Base-by-base conservation (phyloP, 1,140 invertebrate species). In the Palaemon carinicauda region DNA sequence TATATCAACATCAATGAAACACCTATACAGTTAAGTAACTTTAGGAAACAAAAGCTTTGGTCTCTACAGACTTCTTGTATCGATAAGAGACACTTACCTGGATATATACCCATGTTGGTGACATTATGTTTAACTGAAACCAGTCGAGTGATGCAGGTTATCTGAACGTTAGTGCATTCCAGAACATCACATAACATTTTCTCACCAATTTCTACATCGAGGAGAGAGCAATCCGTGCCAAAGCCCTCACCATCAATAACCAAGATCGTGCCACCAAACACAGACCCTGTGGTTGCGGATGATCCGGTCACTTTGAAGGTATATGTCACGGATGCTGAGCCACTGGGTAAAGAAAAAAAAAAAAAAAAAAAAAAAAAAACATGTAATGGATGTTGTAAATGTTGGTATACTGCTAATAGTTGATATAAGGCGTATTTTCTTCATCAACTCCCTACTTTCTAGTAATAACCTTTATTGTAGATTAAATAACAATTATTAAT, bases 151-250 rank as follows among this genome's bases (percentile, higher is more conserved):
- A 3, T 17, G 50, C 87, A 88, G 52, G 41, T 77, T 15, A 88
- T 1, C 29, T 31, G 27, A 2, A 69, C 74, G 33, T 78, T 51
- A 12, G 71, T 50, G 31, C 87, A 88, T 21, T 77, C 60, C 14
- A 41, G 9, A 17, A 75, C 74, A 15, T 88, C 87, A 65, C 73
- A 80, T 14, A 52, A 14, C 29, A 53, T 27, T 14, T 17, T 17
- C n/a, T 69, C 65, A 1, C 80, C 87, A n/a, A 75, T 50, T 21
- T 53, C 60, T 29, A 88, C 53, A 24, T 80, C 7, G 3, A 87
- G 56, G 17, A 60, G 31, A 19, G 69, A 73, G 21, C 84, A 87
- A 77, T 87, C 56, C 17, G 84, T 52, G 33, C 78, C 84, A 10
- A 87, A 81, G 17, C 84, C 84, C 10, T 24, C 27, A 41, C 84